Evolutionary conservation across 2,797 vertebrate species (phyloP).

Genomic region (Chrysocyon brachyurus): DNA sequence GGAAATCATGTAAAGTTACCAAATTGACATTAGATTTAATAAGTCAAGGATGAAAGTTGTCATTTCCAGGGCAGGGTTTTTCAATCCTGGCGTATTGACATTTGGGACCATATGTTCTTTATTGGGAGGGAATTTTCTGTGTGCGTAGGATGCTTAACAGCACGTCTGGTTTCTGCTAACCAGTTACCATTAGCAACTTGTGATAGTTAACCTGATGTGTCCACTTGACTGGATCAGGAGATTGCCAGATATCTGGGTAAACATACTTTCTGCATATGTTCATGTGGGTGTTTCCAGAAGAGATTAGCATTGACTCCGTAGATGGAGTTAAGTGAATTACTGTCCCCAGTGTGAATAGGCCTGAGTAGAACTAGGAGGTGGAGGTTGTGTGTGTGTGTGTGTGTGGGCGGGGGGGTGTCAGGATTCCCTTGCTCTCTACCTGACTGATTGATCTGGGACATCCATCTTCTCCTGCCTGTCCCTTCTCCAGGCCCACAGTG

Average conservation of each 20-base stretch:
- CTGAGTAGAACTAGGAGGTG: not conserved
- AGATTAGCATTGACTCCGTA: not conserved
- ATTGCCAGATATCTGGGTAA: not conserved
- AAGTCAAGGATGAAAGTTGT: not conserved
- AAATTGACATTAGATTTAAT: not conserved
- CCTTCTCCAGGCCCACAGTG: not conserved
- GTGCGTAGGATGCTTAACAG: not conserved
- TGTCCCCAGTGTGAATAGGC: too few relatives aligned
- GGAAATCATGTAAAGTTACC: not conserved
- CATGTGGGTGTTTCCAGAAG: not conserved
- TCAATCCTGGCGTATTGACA: not conserved
- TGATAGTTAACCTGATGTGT: not conserved
- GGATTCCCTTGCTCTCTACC: not conserved
- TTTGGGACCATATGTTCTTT: not conserved
- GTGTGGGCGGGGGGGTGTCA: too few relatives aligned
- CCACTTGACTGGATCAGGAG: not conserved
- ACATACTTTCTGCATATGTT: not conserved
- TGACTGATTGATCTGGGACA: not conserved
- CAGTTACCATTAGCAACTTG: not conserved
- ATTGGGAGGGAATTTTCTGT: not conserved
- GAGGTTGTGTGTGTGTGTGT: not conserved
- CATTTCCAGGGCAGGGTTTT: not conserved
- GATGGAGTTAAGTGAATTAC: not conserved
- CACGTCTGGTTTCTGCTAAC: not conserved
- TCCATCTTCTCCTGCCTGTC: not conserved